Evolutionary conservation across 2,113 vertebrate species (phyloP), one percentile per base, ranked within the genome.

Genomic region (Aspidoscelis tigris): DNA sequence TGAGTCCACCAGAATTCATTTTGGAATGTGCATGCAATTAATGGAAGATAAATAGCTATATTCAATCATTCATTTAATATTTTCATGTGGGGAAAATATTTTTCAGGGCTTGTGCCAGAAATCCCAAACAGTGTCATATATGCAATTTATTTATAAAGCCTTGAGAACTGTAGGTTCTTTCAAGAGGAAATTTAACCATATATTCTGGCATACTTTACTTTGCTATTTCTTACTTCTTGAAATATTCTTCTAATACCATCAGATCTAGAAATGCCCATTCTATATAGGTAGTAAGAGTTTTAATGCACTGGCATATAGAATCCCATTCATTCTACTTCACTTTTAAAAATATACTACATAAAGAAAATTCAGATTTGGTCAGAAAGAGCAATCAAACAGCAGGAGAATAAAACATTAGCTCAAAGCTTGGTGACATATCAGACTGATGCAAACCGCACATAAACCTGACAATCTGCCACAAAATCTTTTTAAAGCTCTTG

Each of bases 401-500:
- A 20, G 2, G 11, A 20, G 26, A 8, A 8, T n/a, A 88, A 55
- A 84, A 10, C 80, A 84, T 70, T 50, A 83, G 66, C 83, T 71
- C 14, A 92, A 81, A 87, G 78, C 10, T 18, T 64, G 80, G 55
- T 66, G 78, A 78, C 71, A 81, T 76, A 80, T 82, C 86, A 87
- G 7, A 18, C 50, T 71, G 68, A 72, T 78, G 24, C 33, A 33
- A 26, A 20, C 39, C 58, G 74, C 70, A 72, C 10, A 33, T 21
- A 68, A 86, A 88, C 50, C 44, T 85, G 86, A 74, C 82, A 81
- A 78, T 18, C 39, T 89, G 73, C 76, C 80, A 75, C 47, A 76
- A 76, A 41, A 18, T 88, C 76, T 88, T 76, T 86, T 41, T 78
- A 76, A 90, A 78, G 43, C 83, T 21, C 80, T 91, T 88, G 6